phyloP scores from a whole-genome alignment of 2,797 vertebrate species.

The Morelia viridis region DNA sequence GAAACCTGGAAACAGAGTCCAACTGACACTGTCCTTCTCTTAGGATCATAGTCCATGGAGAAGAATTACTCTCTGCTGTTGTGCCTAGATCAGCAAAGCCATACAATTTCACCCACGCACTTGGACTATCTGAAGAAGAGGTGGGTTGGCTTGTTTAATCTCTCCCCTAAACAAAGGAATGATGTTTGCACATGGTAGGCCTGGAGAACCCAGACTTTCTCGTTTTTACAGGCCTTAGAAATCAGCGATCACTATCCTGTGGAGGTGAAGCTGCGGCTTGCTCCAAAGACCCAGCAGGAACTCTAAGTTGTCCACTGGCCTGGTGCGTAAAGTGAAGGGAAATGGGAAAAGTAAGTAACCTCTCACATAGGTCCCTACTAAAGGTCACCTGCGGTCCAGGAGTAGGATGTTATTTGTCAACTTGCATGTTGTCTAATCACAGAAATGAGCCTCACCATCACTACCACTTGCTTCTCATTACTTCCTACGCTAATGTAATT shows the following conservation, averaged over 20 bases:
- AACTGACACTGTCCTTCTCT: neutral
- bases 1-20: neutral
- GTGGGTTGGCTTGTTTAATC: conserved; percentile 52
- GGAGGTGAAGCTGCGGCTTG: conserved; percentile 80
- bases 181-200: neutral
- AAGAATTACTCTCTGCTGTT: conserved; percentile 73
- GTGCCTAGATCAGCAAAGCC: conserved; percentile 79
- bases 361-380: neutral
- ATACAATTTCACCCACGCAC: conserved; percentile 80
- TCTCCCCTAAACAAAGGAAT: neutral
- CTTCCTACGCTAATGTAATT: neutral
- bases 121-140: conserved; percentile 79
- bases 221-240: conserved; percentile 76
- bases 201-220: neutral
- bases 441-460: neutral
- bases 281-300: conserved; percentile 73
- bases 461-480: neutral
- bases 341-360: neutral
- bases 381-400: neutral
- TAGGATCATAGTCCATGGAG: conserved; percentile 82
- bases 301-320: conserved; percentile 62
- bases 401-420: neutral
- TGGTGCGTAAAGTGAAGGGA: neutral
- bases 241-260: conserved; percentile 87
- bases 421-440: neutral